phyloP scores from a whole-genome alignment of 2,797 vertebrate genomes.

The Enteromius argenteus region DNA sequence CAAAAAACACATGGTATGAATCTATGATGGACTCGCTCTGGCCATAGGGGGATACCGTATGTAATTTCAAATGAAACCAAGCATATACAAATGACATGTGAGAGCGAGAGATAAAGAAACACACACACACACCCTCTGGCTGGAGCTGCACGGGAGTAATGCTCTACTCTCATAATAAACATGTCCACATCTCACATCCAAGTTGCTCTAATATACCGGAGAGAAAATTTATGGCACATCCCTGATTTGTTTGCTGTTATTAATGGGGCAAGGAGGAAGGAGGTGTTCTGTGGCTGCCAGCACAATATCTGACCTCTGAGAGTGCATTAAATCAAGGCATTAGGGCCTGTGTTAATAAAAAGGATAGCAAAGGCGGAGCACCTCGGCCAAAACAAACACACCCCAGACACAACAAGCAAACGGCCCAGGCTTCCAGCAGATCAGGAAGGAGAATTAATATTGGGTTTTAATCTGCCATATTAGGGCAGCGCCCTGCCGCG shows the following conservation, averaged over 20 bases:
- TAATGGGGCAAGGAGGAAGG: slow-evolving; percentile 73
- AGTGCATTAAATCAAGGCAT: slow-evolving; percentile 79
- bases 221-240: slow-evolving; percentile 66
- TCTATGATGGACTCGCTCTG: slow-evolving; percentile 5
- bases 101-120: slow-evolving; percentile 6
- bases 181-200: slow-evolving; percentile 63
- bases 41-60: slow-evolving; percentile 22
- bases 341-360: slow-evolving; percentile 75
- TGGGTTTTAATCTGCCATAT: slow-evolving; percentile 59
- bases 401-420: slow-evolving; percentile 52
- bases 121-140: not conserved
- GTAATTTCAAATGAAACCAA: slow-evolving; percentile 34
- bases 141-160: slow-evolving; percentile 59
- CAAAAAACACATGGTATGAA: slow-evolving; percentile 19
- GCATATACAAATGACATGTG: slow-evolving; percentile 52
- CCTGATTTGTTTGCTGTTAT: slow-evolving; percentile 78
- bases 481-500: slow-evolving; percentile 46
- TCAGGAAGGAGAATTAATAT: slow-evolving; percentile 58
- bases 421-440: slow-evolving; percentile 52
- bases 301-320: slow-evolving; percentile 78
- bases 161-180: slow-evolving; percentile 70
- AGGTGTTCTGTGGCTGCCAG: slow-evolving; percentile 75
- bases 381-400: slow-evolving; percentile 71
- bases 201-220: slow-evolving; percentile 69
- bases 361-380: slow-evolving; percentile 69